These are phyloP conservation scores for Lagorchestes hirsutus DNA, from an alignment of 2,797 vertebrate genomes.

Conservation along the genomic window DNA sequence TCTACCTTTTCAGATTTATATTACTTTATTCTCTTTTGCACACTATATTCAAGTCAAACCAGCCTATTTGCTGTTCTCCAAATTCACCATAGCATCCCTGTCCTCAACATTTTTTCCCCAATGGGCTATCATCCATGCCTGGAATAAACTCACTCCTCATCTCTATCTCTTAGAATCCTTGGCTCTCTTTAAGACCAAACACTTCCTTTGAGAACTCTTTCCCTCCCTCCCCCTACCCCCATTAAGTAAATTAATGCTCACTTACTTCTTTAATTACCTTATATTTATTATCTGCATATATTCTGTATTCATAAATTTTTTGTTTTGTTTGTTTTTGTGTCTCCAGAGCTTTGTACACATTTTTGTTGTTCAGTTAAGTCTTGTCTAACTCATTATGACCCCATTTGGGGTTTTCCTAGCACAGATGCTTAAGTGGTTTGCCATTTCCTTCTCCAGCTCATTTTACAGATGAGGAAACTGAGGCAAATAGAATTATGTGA, in stretches of 20 bases:
- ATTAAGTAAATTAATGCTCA: neutral
- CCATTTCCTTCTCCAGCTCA: neutral
- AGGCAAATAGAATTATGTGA: neutral
- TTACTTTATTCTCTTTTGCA: neutral
- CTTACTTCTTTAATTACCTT: neutral
- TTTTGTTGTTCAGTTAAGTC: neutral
- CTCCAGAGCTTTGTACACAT: neutral
- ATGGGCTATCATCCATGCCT: too few species aligned
- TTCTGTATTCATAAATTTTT: neutral
- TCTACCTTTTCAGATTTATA: neutral
- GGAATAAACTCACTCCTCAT: neutral
- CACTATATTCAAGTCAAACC: neutral
- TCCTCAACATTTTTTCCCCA: neutral
- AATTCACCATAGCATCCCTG: neutral
- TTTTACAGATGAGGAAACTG: neutral
- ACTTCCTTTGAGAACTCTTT: neutral
- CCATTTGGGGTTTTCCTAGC: neutral
- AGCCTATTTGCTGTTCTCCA: neutral
- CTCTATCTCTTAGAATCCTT: neutral
- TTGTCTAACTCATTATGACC: neutral
- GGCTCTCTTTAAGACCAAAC: neutral
- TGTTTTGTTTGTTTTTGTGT: neutral
- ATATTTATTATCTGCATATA: neutral
- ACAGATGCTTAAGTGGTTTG: neutral
- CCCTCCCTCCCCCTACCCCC: neutral